Percentiles rank a stretch among this genome's conserved stretches.
Conservation (phyloP, 1,140 invertebrate species). For the Papilio polyxenes region DNA sequence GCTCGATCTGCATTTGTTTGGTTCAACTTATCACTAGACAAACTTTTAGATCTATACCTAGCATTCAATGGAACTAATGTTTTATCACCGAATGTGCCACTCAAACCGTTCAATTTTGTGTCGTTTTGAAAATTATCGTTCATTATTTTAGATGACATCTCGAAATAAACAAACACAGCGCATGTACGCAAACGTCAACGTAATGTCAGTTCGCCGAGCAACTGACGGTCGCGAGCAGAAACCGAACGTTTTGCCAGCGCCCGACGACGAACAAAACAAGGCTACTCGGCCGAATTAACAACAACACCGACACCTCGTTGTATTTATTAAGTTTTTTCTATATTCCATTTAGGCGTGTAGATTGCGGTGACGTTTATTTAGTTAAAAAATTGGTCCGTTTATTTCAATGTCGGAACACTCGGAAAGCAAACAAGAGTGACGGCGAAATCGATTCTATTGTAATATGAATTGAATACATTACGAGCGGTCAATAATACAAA, state of each 20-base stretch:
- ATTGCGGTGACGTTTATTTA: conserved; percentile 44
- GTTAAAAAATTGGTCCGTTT: conserved; percentile 56
- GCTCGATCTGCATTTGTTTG: conserved; percentile 70
- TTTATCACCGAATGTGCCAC: conserved; percentile 66
- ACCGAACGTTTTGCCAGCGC: conserved; percentile 65
- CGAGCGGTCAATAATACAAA: conserved; percentile 39
- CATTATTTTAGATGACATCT: conserved; percentile 74
- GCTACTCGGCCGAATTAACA: conserved; percentile 55
- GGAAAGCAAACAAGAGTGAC: conserved; percentile 50
- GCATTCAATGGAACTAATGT: conserved; percentile 63
- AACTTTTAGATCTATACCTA: conserved; percentile 73
- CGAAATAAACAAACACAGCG: conserved; percentile 56
- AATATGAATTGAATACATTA: conserved; percentile 40
- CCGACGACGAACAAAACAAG: conserved; percentile 64
- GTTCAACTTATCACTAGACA: conserved; percentile 77
- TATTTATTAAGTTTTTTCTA: conserved; percentile 42
- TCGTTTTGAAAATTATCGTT: conserved; percentile 71
- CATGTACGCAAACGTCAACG: conserved; percentile 54
- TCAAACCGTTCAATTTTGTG: conserved; percentile 72
- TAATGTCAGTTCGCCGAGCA: conserved; percentile 65
- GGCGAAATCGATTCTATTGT: conserved; percentile 47
- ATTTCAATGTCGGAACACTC: conserved; percentile 54
- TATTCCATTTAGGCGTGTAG: conserved; percentile 55
- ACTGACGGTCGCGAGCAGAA: conserved; percentile 61
- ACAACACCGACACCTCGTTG: conserved; percentile 52